Conservation (phyloP, 2,113 vertebrate genomes). For the Motacilla tschutschensis region DNA sequence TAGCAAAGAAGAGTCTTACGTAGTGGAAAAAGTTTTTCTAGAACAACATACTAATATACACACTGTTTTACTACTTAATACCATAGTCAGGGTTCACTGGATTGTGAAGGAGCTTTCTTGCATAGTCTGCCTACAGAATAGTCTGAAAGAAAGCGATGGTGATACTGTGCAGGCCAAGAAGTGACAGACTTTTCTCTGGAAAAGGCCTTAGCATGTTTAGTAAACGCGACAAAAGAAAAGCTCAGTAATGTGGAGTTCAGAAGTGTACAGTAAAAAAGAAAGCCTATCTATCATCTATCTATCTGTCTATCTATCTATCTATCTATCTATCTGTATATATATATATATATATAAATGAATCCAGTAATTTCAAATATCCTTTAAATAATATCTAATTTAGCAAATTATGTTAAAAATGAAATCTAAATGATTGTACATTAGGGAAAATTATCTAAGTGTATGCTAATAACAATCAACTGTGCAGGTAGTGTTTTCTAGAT, state of each 20-base stretch:
- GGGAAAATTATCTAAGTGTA: neutral
- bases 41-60: neutral
- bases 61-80: neutral
- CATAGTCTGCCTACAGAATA: neutral
- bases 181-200: neutral
- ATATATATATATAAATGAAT: neutral
- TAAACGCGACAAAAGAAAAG: neutral
- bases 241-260: neutral
- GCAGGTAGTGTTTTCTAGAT: neutral
- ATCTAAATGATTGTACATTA: neutral
- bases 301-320: too few relatives aligned
- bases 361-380: neutral
- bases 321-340: too few relatives aligned
- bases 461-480: neutral
- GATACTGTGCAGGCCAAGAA: fast-evolving
- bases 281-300: too few relatives aligned
- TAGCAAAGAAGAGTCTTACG: neutral
- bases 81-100: neutral
- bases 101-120: neutral
- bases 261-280: neutral
- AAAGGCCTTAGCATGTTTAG: neutral
- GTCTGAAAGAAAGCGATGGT: fast-evolving
- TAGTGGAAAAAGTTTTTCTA: neutral
- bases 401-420: neutral
- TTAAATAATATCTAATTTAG: neutral